Evolutionary conservation across 2,113 vertebrate species (phyloP).

Genomic region (Pheucticus melanocephalus): DNA sequence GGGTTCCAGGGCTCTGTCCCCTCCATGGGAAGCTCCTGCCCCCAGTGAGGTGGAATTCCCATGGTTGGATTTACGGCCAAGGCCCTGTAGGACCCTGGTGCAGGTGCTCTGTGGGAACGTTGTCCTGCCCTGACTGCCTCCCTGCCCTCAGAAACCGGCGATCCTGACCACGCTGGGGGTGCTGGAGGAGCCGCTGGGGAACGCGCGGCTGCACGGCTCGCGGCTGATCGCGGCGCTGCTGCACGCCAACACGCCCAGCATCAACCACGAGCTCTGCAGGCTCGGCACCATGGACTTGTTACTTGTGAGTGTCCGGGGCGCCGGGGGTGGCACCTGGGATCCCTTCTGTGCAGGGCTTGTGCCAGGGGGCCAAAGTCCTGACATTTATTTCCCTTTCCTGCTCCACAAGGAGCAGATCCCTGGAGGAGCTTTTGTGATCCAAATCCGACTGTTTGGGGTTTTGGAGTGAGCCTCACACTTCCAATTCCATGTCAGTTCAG

Average conservation of each 20-base stretch:
- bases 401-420: background rate
- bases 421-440: background rate
- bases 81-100: rapidly evolving
- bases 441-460: rapidly evolving
- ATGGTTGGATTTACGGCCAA: rapidly evolving
- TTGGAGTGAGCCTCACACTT: background rate
- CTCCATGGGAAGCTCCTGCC: rapidly evolving
- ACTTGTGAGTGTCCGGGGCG: constrained; percentile 75
- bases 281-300: constrained; percentile 89
- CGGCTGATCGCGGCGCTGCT: constrained; percentile 90
- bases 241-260: constrained; percentile 84
- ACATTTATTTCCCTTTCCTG: rapidly evolving
- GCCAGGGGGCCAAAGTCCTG: rapidly evolving
- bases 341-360: rapidly evolving
- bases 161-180: constrained; percentile 93
- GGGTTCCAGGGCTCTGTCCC: background rate
- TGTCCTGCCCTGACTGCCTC: rapidly evolving
- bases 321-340: rapidly evolving
- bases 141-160: constrained; percentile 72
- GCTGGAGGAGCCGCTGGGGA: constrained; percentile 93
- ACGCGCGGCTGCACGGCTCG: constrained; percentile 89
- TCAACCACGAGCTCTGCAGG: constrained; percentile 91
- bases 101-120: rapidly evolving
- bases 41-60: rapidly evolving
- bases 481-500: rapidly evolving